Conservation (phyloP, 2,113 vertebrate species). For the Pterophyllum scalare region DNA sequence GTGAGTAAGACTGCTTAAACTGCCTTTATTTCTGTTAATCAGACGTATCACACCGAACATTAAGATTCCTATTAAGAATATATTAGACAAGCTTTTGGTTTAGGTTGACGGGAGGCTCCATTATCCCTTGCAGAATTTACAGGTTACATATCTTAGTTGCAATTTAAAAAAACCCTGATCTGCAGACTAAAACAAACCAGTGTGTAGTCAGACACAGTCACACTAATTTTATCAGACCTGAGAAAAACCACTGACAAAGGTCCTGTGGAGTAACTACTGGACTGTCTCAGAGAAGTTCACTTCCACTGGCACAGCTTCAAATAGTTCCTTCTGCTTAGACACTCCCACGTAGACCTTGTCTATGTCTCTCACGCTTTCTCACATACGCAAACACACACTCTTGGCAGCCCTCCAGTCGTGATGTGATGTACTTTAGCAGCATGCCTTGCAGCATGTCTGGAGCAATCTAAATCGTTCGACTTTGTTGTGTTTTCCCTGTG, state of each 20-base stretch:
- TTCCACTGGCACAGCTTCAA: slow-evolving; percentile 25
- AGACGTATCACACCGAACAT: background rate
- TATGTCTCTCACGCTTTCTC: slow-evolving; percentile 12
- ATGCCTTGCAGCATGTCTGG: slow-evolving; percentile 59
- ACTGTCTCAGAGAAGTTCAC: slow-evolving; percentile 52
- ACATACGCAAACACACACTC: slow-evolving; percentile 5
- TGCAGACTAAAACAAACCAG: slow-evolving; percentile 7
- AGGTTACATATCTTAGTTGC: background rate
- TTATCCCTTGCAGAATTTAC: slow-evolving; percentile 16
- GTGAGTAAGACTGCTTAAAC: background rate
- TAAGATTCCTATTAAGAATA: slow-evolving; percentile 1
- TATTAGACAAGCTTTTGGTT: background rate
- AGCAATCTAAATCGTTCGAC: slow-evolving; percentile 40
- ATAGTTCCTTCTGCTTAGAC: slow-evolving; percentile 24
- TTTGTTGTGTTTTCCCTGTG: slow-evolving; percentile 26
- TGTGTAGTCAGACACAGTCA: slow-evolving; percentile 24
- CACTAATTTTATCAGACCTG: slow-evolving; percentile 24
- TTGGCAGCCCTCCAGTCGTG: slow-evolving; percentile 57
- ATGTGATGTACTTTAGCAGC: slow-evolving; percentile 48
- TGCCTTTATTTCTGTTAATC: background rate
- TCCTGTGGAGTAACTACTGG: slow-evolving; percentile 14
- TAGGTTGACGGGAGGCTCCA: background rate
- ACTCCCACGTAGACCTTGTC: slow-evolving; percentile 24
- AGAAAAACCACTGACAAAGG: slow-evolving; percentile 18
- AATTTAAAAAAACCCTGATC: slow-evolving; percentile 8